Evolutionary conservation across 1,140 invertebrate species (phyloP).

Genomic region (Acromyrmex charruanus): DNA sequence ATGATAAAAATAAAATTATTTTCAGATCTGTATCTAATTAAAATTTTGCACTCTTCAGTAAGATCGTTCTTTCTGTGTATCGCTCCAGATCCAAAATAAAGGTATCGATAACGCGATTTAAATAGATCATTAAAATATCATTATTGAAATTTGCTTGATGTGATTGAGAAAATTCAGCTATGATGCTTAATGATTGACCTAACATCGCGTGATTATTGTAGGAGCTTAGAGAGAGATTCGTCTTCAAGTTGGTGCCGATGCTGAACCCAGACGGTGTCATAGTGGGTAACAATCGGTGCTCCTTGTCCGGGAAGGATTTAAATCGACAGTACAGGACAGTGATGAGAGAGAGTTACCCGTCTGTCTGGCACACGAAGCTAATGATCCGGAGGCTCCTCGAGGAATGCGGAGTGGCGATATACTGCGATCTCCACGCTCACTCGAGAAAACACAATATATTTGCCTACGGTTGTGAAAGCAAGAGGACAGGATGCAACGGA

Average conservation of each 20-base stretch:
- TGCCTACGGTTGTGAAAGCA: conserved; percentile 98
- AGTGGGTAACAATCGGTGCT: conserved; percentile 97
- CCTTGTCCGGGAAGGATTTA: conserved; percentile 94
- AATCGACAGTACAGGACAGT: conserved; percentile 96
- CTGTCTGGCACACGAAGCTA: conserved; percentile 97
- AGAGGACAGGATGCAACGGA: conserved; percentile 90
- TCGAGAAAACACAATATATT: conserved; percentile 98
- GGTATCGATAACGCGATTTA: neutral
- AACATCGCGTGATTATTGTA: conserved; percentile 74
- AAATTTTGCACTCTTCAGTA: too few species aligned
- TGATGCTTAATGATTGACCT: neutral
- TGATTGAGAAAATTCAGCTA: neutral
- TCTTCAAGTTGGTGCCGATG: conserved; percentile 98
- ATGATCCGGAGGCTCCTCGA: conserved; percentile 95
- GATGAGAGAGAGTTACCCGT: conserved; percentile 95
- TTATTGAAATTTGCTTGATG: neutral
- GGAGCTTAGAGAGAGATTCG: conserved; percentile 96
- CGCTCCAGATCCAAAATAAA: neutral
- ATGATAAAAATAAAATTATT: too few species aligned
- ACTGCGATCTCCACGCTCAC: conserved; percentile 98
- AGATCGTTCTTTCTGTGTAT: neutral
- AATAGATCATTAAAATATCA: neutral
- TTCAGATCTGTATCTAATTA: too few species aligned
- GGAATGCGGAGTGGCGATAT: conserved; percentile 96
- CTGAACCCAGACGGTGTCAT: conserved; percentile 98